Base-by-base conservation (phyloP, 2,113 vertebrate species). In the Holacanthus passer region DNA sequence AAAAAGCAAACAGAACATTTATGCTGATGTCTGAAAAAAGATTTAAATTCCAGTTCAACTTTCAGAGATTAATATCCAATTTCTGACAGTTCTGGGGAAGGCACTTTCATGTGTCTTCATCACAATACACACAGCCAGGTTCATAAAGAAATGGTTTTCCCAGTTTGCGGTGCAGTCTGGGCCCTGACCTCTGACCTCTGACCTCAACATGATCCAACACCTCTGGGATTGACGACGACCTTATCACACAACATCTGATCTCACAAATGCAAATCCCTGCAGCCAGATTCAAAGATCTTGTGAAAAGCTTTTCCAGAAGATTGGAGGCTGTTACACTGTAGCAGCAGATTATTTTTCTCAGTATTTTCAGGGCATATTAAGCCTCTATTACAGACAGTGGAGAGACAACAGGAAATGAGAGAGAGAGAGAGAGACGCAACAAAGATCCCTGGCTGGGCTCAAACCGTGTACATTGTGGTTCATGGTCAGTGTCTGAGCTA, bases 271-370 rank as follows among this genome's bases (percentile, higher is more conserved):
- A 82, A 81, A 37, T 37, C 35, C 35, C 35, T 37, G 35, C 35
- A 37, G 77, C 65, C 32, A 45, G 63, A 62, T 77, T 52, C n/a
- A 79, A 56, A 56, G 55, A 63, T 77, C 43, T 62, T 56, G 68
- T 83, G 50, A 72, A 69, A 77, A 45, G 48, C 48, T 76, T 82
- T 87, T 58, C 62, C 65, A 82, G 24, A 67, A 55, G n/a, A 58
- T 52, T 39, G 55, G 60, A 85, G 37, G 29, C 55, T 72, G 35
- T 37, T 37, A 37, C 8, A 7, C 8, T 5, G 35, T 37, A 47
- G 56, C 48, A 64, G 56, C 67, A 84, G 78, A 81, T 84, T 78
- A 58, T 73, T 84, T 37, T 37, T 37, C 8, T 37, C 5, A 60
- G 35, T 53, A 39, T 75, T 56, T 73, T 52, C 29, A 8, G 45